phyloP scores from a whole-genome alignment of 2,888 invertebrate species.

The Aphodius sticticus region DNA sequence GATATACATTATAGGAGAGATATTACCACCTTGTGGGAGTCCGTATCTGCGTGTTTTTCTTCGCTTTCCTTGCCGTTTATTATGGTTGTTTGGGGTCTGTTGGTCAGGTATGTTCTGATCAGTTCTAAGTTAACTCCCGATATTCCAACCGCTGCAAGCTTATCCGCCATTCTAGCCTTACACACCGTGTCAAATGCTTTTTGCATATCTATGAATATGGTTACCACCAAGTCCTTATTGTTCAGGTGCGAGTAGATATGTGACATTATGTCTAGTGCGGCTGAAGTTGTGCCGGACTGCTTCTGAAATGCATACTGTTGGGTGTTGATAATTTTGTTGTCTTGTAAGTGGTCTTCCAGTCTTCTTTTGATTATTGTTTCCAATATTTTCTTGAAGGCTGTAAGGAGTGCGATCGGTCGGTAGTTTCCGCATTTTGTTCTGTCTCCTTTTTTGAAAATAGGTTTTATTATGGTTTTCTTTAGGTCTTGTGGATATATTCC shows the following conservation, averaged over 20 bases:
- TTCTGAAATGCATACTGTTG: constrained; percentile 15
- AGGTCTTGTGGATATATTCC: not conserved
- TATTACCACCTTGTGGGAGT: constrained; percentile 16
- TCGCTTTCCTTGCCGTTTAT: not conserved
- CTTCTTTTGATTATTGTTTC: constrained; percentile 7
- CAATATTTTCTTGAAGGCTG: constrained; percentile 39
- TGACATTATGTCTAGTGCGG: constrained; percentile 10
- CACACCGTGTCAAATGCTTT: constrained; percentile 11
- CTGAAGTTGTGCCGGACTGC: constrained; percentile 13
- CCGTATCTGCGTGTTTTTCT: not conserved
- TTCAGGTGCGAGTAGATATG: not conserved
- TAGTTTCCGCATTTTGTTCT: constrained; percentile 16
- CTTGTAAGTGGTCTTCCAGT: not conserved
- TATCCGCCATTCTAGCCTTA: constrained; percentile 6
- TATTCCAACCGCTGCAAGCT: not conserved
- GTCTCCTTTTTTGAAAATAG: constrained; percentile 24
- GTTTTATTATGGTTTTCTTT: constrained; percentile 14
- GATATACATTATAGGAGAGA: constrained; percentile 14
- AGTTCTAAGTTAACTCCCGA: not conserved
- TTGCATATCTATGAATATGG: constrained; percentile 5
- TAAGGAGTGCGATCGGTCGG: not conserved
- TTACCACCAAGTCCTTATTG: not conserved
- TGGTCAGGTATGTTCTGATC: not conserved
- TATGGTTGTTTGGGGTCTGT: constrained; percentile 18
- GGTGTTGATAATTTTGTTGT: not conserved